Evolutionary conservation across 1,140 invertebrate species (phyloP).

Genomic region (Steinernema khuongi): DNA sequence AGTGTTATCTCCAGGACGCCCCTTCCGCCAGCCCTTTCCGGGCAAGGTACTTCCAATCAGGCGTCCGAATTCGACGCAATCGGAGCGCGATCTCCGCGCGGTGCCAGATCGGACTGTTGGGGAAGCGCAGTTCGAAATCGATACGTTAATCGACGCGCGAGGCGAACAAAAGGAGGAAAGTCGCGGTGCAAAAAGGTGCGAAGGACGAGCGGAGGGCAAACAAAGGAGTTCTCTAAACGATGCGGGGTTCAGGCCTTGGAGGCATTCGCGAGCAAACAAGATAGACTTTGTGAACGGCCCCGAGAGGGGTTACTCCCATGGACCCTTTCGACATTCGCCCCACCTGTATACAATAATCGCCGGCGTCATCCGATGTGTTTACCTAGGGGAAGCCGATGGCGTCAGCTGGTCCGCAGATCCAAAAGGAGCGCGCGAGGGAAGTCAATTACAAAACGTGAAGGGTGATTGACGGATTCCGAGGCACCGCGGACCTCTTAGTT

Average conservation of each 20-base stretch:
- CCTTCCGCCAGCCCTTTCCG: neutral
- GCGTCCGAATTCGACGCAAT: neutral
- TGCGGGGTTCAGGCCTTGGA: neutral
- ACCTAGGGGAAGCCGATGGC: neutral
- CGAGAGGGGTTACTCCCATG: neutral
- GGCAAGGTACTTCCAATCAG: neutral
- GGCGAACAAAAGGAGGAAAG: constrained; percentile 7
- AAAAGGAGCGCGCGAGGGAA: neutral
- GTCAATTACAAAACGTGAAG: constrained; percentile 11
- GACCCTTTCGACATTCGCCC: neutral
- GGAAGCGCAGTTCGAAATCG: neutral
- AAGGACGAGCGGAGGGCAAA: neutral
- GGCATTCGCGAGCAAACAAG: neutral
- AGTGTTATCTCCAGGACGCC: neutral
- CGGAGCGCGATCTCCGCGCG: neutral
- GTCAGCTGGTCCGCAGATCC: constrained; percentile 4
- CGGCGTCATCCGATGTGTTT: constrained; percentile 6
- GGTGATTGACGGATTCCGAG: neutral
- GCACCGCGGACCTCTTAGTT: neutral
- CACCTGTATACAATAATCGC: neutral
- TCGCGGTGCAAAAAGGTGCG: constrained; percentile 4
- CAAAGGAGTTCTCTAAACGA: neutral
- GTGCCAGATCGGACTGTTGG: neutral
- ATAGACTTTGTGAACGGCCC: neutral
- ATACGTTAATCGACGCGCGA: constrained; percentile 15